A percentile compares a stretch with the other conserved stretches of the same genome.
These are phyloP conservation scores for Thymallus thymallus DNA, from an alignment of 2,113 vertebrate species.

Conservation along the genomic window DNA sequence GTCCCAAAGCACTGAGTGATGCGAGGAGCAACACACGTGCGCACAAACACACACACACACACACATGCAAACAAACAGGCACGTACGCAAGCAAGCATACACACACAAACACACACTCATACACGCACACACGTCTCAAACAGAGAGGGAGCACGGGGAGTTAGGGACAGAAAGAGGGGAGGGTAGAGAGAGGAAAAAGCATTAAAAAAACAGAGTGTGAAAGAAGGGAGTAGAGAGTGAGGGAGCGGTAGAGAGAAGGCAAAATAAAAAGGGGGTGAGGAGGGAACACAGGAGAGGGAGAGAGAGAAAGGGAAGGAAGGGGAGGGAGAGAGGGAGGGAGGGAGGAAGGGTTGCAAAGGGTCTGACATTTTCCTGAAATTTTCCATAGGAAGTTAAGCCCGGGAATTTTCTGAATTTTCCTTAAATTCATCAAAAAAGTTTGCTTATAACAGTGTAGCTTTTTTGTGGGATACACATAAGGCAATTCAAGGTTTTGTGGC, in stretches of 20 bases:
- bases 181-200: not conserved
- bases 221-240: not conserved
- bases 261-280: not conserved
- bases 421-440: too few relatives aligned
- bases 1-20: conserved; percentile 63
- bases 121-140: conserved; percentile 36
- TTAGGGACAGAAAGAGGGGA: conserved; percentile 3
- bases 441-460: too few relatives aligned
- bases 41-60: not conserved
- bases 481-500: too few relatives aligned
- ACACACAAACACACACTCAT: not conserved
- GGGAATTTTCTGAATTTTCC: too few relatives aligned
- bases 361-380: too few relatives aligned
- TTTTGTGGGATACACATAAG: too few relatives aligned
- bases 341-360: too few relatives aligned
- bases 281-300: not conserved
- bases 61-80: not conserved
- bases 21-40: conserved; percentile 28
- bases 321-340: too few relatives aligned
- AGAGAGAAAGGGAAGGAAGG: conserved; percentile 13
- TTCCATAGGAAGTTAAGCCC: too few relatives aligned
- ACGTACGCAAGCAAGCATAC: not conserved
- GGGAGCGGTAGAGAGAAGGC: not conserved
- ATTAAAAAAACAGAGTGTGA: not conserved
- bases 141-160: not conserved